phyloP scores from a whole-genome alignment of 2,113 vertebrate species.

The Pseudorhombus dupliciocellatus region DNA sequence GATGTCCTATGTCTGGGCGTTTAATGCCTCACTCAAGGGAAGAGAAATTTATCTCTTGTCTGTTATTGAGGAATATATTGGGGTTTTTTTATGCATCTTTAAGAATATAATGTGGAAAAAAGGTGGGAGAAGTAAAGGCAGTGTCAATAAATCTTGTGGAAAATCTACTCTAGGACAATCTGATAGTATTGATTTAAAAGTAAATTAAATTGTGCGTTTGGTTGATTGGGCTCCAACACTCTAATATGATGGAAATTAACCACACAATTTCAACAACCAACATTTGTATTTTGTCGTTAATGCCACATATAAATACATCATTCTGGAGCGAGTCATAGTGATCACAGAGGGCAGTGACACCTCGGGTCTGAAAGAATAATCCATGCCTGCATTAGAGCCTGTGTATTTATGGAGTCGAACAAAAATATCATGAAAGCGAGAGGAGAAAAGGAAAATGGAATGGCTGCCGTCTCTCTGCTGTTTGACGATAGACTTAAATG shows the following conservation, averaged over 20 bases:
- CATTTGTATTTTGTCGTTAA: not conserved
- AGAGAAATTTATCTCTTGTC: constrained; percentile 59
- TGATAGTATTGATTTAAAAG: not conserved
- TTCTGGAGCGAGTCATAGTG: constrained; percentile 12
- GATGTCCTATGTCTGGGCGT: constrained; percentile 66
- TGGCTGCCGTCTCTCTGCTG: constrained; percentile 51
- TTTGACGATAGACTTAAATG: constrained; percentile 77
- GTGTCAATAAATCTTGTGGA: not conserved
- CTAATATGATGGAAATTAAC: not conserved
- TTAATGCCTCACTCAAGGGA: constrained; percentile 63
- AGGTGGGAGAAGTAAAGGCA: constrained; percentile 2
- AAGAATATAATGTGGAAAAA: not conserved
- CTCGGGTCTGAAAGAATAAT: constrained; percentile 35
- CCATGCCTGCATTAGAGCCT: constrained; percentile 34
- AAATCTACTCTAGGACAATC: not conserved
- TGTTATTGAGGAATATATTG: constrained; percentile 61
- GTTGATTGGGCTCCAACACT: not conserved
- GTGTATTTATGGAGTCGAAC: constrained; percentile 50
- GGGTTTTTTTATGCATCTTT: constrained; percentile 1
- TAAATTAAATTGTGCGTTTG: constrained; percentile 18
- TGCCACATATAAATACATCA: not conserved
- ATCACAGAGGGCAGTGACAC: constrained; percentile 27
- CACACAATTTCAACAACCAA: constrained; percentile 3
- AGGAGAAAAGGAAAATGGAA: constrained; percentile 42
- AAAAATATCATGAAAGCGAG: constrained; percentile 45